A percentile compares a stretch with the other conserved stretches of the same genome.
Evolutionary conservation across 2,113 vertebrate genomes (phyloP).

Genomic region (Cricetomys ansorgei): DNA sequence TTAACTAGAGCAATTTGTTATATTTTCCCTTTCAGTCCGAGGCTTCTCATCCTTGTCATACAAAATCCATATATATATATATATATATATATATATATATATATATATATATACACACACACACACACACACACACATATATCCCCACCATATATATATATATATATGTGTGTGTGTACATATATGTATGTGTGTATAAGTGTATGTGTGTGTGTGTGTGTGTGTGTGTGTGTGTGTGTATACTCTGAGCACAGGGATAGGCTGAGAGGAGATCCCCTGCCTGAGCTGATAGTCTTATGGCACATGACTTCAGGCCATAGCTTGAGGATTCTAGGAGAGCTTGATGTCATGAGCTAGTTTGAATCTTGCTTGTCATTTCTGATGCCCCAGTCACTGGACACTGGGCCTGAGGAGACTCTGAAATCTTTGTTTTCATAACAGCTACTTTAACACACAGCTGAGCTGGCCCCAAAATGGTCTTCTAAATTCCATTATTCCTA

Average conservation of each 20-base stretch:
- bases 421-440: not conserved
- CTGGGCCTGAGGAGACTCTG: not conserved
- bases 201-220: too few species aligned
- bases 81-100: too few species aligned
- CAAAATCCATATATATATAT: not conserved
- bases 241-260: not conserved
- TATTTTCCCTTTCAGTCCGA: not conserved
- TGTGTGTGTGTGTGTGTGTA: too few species aligned
- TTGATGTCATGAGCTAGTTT: not conserved
- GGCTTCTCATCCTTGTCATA: not conserved
- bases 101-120: too few species aligned
- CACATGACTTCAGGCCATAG: not conserved
- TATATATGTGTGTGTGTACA: too few species aligned
- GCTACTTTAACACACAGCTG: not conserved
- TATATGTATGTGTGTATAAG: too few species aligned
- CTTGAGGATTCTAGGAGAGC: not conserved
- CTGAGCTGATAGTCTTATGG: not conserved
- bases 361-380: not conserved
- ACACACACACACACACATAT: too few species aligned
- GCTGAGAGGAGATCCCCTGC: not conserved
- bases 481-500: constrained; percentile 54
- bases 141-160: too few species aligned
- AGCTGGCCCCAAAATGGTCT: constrained; percentile 53
- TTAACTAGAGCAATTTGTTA: not conserved
- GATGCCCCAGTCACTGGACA: not conserved